These are phyloP conservation scores for Anseranas semipalmata DNA, from an alignment of 2,113 vertebrate genomes.

Conservation along the genomic window DNA sequence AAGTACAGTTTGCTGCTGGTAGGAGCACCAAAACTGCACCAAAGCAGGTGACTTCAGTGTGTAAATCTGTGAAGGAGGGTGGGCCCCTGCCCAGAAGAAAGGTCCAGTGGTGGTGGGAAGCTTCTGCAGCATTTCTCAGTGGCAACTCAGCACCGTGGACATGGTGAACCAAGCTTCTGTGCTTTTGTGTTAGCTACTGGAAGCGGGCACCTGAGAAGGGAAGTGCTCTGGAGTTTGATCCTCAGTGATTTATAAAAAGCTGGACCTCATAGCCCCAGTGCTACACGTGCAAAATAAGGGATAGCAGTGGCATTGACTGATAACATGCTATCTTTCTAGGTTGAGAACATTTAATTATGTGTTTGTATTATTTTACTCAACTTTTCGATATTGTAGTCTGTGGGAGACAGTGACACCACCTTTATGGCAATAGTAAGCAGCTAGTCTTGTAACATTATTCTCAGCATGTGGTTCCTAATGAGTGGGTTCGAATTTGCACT, in stretches of 20 bases:
- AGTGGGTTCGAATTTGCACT: background rate
- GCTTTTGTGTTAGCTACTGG: background rate
- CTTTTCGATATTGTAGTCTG: background rate
- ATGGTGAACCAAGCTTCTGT: background rate
- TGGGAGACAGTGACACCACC: background rate
- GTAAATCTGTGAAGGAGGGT: background rate
- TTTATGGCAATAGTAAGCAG: background rate
- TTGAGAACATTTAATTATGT: background rate
- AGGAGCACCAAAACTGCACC: background rate
- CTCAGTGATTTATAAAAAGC: background rate
- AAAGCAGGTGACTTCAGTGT: background rate
- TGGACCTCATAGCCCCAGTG: background rate
- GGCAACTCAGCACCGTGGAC: background rate
- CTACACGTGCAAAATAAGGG: background rate
- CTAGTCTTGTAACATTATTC: background rate
- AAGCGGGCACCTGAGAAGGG: background rate
- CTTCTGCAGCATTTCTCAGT: background rate
- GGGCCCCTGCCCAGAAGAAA: background rate
- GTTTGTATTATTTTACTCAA: background rate
- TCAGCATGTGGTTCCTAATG: background rate
- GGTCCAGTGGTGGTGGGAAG: background rate
- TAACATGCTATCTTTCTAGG: background rate
- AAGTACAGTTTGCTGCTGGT: background rate
- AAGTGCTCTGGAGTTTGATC: background rate
- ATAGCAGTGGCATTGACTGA: background rate